A percentile compares a stretch with the other conserved stretches of the same genome.
Evolutionary conservation across 2,797 vertebrate genomes (phyloP).

Genomic region (Botia almorhae): DNA sequence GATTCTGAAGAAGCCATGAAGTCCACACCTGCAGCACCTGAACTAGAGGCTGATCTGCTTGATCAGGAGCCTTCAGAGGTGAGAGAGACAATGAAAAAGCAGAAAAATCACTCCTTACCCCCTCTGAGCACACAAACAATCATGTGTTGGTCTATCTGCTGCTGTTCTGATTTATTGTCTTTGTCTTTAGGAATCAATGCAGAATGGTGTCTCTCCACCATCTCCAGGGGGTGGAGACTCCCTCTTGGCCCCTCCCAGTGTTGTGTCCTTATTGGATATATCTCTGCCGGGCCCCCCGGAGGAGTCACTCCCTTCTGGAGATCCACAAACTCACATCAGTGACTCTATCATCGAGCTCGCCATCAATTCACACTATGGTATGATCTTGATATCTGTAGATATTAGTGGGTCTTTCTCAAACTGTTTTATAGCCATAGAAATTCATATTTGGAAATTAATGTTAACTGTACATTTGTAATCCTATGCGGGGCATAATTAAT

Average conservation of each 20-base stretch:
- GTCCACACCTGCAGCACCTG: slow-evolving; percentile 59
- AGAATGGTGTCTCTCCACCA: slow-evolving; percentile 81
- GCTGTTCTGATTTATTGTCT: slow-evolving; percentile 3
- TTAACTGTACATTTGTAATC: neutral
- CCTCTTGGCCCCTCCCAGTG: slow-evolving; percentile 91
- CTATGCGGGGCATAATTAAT: neutral
- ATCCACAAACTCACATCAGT: slow-evolving; percentile 92
- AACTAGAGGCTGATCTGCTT: slow-evolving; percentile 69
- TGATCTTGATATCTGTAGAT: slow-evolving; percentile 35
- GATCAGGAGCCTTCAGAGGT: slow-evolving; percentile 81
- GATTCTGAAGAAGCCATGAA: slow-evolving; percentile 60
- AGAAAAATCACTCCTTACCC: too few species aligned
- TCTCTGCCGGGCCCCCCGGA: slow-evolving; percentile 96
- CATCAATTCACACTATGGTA: slow-evolving; percentile 96
- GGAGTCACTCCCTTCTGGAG: slow-evolving; percentile 91
- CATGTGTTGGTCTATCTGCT: neutral
- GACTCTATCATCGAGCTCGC: slow-evolving; percentile 99
- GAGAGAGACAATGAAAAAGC: slow-evolving; percentile 36
- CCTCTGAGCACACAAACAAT: neutral
- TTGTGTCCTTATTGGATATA: slow-evolving; percentile 94
- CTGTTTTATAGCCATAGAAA: neutral
- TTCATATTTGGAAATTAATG: neutral
- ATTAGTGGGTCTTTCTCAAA: too few species aligned
- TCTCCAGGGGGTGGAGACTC: slow-evolving; percentile 80
- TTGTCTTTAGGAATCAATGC: slow-evolving; percentile 73